Conservation (phyloP, 2,113 vertebrate genomes). For the Nymphicus hollandicus region DNA sequence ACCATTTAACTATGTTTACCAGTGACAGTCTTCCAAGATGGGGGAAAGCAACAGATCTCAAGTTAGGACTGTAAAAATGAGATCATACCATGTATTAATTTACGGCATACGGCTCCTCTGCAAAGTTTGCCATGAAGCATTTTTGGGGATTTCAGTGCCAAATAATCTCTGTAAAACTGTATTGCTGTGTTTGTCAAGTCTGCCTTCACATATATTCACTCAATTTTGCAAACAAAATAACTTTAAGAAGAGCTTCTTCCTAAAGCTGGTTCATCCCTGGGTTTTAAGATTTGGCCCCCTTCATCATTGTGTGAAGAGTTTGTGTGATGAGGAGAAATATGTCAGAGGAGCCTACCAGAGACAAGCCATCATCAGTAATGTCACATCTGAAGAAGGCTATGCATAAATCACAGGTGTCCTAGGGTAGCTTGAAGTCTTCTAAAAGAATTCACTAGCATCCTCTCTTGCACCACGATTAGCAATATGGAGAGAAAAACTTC, state of each 20-base stretch:
- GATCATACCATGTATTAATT: conserved; percentile 38
- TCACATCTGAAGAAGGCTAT: neutral
- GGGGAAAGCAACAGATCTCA: neutral
- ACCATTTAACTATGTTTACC: neutral
- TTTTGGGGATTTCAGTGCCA: neutral
- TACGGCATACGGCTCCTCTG: neutral
- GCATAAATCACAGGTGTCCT: neutral
- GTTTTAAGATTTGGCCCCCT: neutral
- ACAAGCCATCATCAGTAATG: neutral
- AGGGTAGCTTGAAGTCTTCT: neutral
- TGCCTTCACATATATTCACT: neutral
- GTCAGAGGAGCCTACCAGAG: neutral
- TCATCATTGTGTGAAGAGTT: neutral
- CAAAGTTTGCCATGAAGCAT: neutral
- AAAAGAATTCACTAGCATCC: neutral
- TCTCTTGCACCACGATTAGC: neutral
- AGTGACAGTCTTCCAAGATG: neutral
- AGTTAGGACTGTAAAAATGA: neutral
- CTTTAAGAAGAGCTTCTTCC: neutral
- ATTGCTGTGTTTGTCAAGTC: neutral
- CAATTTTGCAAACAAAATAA: neutral
- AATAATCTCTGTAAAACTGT: neutral
- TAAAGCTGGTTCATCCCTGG: neutral
- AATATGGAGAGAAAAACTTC: neutral
- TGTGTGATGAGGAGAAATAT: neutral